Percentiles rank a stretch among this genome's conserved stretches.
Evolutionary conservation across 2,888 invertebrate genomes (phyloP).

Genomic region (Catocala nupta): DNA sequence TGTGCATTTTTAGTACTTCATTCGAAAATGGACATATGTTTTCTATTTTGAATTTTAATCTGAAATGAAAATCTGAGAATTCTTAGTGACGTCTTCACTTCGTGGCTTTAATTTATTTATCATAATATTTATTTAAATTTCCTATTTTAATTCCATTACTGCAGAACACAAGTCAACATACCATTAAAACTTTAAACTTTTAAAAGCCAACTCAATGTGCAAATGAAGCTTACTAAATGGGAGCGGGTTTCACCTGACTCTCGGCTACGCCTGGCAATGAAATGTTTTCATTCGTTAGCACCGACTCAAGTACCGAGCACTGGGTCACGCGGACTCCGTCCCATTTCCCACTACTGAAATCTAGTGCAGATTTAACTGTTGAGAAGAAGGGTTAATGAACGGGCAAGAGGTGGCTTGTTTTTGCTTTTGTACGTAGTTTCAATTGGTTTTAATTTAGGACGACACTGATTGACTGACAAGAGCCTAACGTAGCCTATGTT

Average conservation of each 20-base stretch:
- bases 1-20: too few relatives aligned
- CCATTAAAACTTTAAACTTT: background rate
- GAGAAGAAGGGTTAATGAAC: conserved; percentile 7
- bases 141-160: too few relatives aligned
- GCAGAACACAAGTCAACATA: background rate
- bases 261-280: conserved; percentile 49
- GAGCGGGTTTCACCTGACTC: conserved; percentile 40
- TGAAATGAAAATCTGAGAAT: too few relatives aligned
- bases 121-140: too few relatives aligned
- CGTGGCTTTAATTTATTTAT: too few relatives aligned
- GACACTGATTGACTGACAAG: too few relatives aligned
- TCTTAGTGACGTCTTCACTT: too few relatives aligned
- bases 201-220: conserved; percentile 7
- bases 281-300: conserved; percentile 64
- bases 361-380: conserved; percentile 8
- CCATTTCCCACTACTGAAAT: conserved; percentile 56
- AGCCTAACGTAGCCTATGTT: too few relatives aligned
- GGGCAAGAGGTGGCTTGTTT: conserved; percentile 1
- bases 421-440: background rate
- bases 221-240: conserved; percentile 21
- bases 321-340: conserved; percentile 63
- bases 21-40: too few relatives aligned
- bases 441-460: too few relatives aligned
- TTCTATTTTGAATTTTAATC: too few relatives aligned
- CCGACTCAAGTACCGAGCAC: conserved; percentile 49